phyloP scores from a whole-genome alignment of 2,797 vertebrate genomes.

The Otolemur crassicaudatus region DNA sequence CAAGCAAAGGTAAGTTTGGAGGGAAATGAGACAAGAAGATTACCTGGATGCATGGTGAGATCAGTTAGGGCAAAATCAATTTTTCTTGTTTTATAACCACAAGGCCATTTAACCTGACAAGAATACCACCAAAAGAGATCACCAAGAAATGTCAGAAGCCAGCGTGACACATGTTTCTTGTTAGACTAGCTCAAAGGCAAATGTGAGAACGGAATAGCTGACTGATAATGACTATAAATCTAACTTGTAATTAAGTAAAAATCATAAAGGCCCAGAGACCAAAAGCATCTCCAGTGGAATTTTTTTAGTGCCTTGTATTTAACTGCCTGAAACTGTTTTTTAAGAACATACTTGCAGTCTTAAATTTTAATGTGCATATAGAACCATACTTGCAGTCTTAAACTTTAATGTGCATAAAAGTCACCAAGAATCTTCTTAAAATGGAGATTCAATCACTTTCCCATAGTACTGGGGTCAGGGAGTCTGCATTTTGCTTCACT shows the following conservation, averaged over 20 bases:
- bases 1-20: slow-evolving; percentile 26
- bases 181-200: slow-evolving; percentile 19
- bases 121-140: slow-evolving; percentile 38
- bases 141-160: slow-evolving; percentile 8
- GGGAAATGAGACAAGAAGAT: slow-evolving; percentile 28
- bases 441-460: not conserved
- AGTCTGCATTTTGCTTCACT: not conserved
- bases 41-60: not conserved
- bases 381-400: not conserved
- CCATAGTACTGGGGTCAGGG: not conserved
- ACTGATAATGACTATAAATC: slow-evolving; percentile 4
- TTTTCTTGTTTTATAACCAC: slow-evolving; percentile 44
- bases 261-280: not conserved
- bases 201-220: not conserved
- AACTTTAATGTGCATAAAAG: not conserved
- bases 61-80: slow-evolving; percentile 28
- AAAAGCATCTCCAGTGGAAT: not conserved
- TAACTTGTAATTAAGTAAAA: slow-evolving; percentile 57
- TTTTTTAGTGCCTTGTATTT: not conserved
- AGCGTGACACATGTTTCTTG: not conserved
- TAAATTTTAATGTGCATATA: slow-evolving; percentile 12
- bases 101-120: slow-evolving; percentile 36
- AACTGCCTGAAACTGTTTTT: slow-evolving; percentile 26
- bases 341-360: not conserved
- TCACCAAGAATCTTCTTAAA: not conserved